Evolutionary conservation across 2,888 invertebrate genomes (phyloP), one percentile per base, ranked within the genome.

Genomic region (Amiota mariae): DNA sequence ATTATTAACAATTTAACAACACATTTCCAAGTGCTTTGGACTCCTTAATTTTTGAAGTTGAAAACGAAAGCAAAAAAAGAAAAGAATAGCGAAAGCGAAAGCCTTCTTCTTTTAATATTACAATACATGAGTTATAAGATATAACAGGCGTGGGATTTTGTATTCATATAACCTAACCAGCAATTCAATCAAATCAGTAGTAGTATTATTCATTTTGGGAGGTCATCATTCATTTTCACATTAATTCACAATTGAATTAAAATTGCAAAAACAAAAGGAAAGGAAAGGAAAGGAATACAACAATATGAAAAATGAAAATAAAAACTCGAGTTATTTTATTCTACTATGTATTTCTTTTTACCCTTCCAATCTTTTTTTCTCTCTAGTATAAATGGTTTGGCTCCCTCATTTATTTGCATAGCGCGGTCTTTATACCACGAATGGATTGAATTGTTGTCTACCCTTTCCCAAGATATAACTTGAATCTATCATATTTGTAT

Each of bases 221-320:
- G 78, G 79, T 72, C 81, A 73, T 71, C 70, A 66, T 76, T 81
- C 84, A 36, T 36, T 80, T 78, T 76, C 76, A 77, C 82, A 82
- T 84, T 85, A 86, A 87, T 87, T 87, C 86, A 87, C 86, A 87
- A 88, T 79, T 83, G 81, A 87, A 85, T 88, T 85, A 88, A 82
- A 85, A 82, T 81, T 85, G 81, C 78, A 82, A 82, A 54, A 68
- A 12, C 73, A 68, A 75, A 73, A 72, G 64, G 61, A 73, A 51
- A 24, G 24, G 24, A 24, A 1, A n/a, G n/a, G n/a, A n/a, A n/a
- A n/a, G n/a, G n/a, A n/a, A n/a, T n/a, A n/a, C n/a, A n/a, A n/a
- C n/a, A n/a, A n/a, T n/a, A n/a, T n/a, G n/a, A n/a, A n/a, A n/a
- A n/a, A n/a, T n/a, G n/a, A n/a, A 80, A 80, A 70, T 78, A 18